These are phyloP conservation scores for Idaea aversata DNA, from an alignment of 2,888 invertebrate species.

Conservation along the genomic window DNA sequence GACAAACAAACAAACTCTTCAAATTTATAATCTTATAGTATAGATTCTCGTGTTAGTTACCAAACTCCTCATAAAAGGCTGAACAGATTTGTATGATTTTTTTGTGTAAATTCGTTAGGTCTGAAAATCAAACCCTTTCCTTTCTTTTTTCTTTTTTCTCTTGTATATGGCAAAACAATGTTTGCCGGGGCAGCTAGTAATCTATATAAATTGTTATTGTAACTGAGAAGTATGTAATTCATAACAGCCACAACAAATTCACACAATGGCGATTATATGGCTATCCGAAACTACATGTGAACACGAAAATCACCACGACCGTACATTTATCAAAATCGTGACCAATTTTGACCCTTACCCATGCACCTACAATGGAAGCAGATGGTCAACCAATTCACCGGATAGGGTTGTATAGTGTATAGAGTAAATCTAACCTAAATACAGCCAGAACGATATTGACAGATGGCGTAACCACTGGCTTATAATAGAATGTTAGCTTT, in stretches of 20 bases:
- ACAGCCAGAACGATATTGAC: constrained; percentile 25
- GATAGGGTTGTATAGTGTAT: constrained; percentile 51
- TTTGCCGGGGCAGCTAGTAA: not conserved
- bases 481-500: constrained; percentile 18
- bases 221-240: not conserved
- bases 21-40: no score
- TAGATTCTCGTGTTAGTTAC: no score
- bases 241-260: not conserved
- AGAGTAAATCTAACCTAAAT: constrained; percentile 63
- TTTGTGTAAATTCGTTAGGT: no score
- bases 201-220: not conserved
- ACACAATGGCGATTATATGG: not conserved
- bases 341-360: constrained; percentile 30
- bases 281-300: not conserved
- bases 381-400: constrained; percentile 74
- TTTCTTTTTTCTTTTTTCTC: no score
- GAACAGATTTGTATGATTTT: no score
- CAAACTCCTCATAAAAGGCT: no score
- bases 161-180: not conserved
- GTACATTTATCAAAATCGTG: constrained; percentile 45
- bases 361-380: constrained; percentile 29
- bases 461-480: constrained; percentile 17
- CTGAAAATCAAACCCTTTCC: no score
- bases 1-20: no score
- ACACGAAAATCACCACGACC: constrained; percentile 47